Conservation (phyloP, 2,797 vertebrate species). For the Oceanodroma leucorhoa region DNA sequence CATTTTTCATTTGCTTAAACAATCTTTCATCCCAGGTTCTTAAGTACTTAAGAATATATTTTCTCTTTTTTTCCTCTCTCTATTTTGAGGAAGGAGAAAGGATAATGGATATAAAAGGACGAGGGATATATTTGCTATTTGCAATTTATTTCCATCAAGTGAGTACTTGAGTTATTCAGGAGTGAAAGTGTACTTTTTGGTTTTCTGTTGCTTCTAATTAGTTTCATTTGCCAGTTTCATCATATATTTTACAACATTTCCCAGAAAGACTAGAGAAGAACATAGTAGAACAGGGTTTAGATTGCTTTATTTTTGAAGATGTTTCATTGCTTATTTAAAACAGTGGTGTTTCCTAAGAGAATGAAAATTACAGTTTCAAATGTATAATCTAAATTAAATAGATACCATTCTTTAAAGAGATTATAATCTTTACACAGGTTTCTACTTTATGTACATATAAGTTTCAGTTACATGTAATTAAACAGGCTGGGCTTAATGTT, state of each 20-base stretch:
- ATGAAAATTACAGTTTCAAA: not conserved
- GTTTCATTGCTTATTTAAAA: not conserved
- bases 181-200: not conserved
- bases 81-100: not conserved
- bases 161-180: not conserved
- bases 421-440: accelerated
- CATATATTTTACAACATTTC: not conserved
- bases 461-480: not conserved
- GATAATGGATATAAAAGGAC: not conserved
- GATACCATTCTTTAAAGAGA: not conserved
- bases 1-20: not conserved
- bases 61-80: not conserved
- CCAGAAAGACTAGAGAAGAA: not conserved
- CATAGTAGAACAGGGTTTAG: not conserved
- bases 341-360: not conserved
- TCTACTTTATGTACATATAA: not conserved
- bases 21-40: not conserved
- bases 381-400: not conserved
- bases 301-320: not conserved
- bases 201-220: not conserved
- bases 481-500: not conserved
- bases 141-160: not conserved
- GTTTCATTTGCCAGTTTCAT: not conserved
- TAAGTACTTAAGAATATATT: not conserved
- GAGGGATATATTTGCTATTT: not conserved